These are phyloP conservation scores for Charadrius vociferus DNA, from an alignment of 2,113 vertebrate species.

Conservation along the genomic window DNA sequence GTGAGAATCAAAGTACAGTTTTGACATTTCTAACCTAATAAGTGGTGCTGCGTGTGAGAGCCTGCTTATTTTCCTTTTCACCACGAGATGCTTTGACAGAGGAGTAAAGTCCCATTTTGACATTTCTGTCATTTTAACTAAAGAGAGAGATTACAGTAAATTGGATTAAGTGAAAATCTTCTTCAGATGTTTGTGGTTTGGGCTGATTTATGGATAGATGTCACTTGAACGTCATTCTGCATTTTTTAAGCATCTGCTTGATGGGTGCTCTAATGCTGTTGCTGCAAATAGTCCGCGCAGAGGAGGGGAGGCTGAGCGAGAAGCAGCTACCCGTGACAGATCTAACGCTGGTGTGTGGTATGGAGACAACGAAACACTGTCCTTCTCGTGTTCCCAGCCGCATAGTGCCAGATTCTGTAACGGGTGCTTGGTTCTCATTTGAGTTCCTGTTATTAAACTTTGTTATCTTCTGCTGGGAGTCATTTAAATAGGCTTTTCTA, in stretches of 20 bases:
- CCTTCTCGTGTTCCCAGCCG: not conserved
- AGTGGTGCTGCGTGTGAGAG: constrained; percentile 24
- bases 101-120: constrained; percentile 70
- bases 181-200: constrained; percentile 72
- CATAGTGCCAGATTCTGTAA: not conserved
- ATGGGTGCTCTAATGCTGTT: constrained; percentile 42
- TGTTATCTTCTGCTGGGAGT: not conserved
- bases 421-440: not conserved
- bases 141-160: constrained; percentile 70
- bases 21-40: constrained; percentile 70
- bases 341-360: not conserved
- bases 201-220: constrained; percentile 71
- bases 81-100: constrained; percentile 64
- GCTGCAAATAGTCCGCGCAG: constrained; percentile 31
- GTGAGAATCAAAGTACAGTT: constrained; percentile 62
- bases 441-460: not conserved
- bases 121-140: constrained; percentile 70
- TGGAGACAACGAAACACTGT: not conserved
- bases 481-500: not conserved
- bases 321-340: constrained; percentile 30
- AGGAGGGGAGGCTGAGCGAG: constrained; percentile 28
- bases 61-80: constrained; percentile 70
- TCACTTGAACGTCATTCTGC: constrained; percentile 64
- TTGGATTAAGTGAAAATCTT: constrained; percentile 73
- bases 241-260: constrained; percentile 67